Percentiles rank a stretch among this genome's conserved stretches.
Evolutionary conservation across 2,113 vertebrate genomes (phyloP).

Genomic region (Athene cunicularia): DNA sequence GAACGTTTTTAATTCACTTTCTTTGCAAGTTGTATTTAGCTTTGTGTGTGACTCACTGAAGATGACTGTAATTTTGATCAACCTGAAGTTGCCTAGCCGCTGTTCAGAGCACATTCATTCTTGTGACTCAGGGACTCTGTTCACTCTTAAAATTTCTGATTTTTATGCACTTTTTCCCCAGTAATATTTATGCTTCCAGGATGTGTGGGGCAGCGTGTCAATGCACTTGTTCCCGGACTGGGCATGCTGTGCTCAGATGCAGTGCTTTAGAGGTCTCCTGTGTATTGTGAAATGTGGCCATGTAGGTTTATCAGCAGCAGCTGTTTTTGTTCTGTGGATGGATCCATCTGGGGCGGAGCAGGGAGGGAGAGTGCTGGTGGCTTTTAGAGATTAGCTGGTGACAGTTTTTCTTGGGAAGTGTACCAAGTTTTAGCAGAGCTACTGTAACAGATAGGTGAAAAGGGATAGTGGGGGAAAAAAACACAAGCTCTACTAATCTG

Average conservation of each 20-base stretch:
- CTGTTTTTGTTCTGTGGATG: conserved; percentile 29
- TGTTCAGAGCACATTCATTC: neutral
- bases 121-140: neutral
- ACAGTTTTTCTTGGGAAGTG: neutral
- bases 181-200: neutral
- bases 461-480: neutral
- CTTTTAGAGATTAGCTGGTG: conserved; percentile 46
- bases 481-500: neutral
- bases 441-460: neutral
- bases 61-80: neutral
- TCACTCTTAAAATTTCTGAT: neutral
- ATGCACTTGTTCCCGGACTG: neutral
- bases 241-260: neutral
- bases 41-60: neutral
- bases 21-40: neutral
- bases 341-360: neutral
- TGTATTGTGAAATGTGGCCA: neutral
- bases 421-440: neutral
- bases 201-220: neutral
- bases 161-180: neutral
- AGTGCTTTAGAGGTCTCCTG: neutral
- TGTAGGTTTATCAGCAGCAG: conserved; percentile 51
- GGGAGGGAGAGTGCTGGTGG: neutral
- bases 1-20: neutral
- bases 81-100: neutral